A percentile compares a stretch with the other conserved stretches of the same genome.
phyloP scores from a whole-genome alignment of 1,140 invertebrate species.

The Drosophila mauritiana region DNA sequence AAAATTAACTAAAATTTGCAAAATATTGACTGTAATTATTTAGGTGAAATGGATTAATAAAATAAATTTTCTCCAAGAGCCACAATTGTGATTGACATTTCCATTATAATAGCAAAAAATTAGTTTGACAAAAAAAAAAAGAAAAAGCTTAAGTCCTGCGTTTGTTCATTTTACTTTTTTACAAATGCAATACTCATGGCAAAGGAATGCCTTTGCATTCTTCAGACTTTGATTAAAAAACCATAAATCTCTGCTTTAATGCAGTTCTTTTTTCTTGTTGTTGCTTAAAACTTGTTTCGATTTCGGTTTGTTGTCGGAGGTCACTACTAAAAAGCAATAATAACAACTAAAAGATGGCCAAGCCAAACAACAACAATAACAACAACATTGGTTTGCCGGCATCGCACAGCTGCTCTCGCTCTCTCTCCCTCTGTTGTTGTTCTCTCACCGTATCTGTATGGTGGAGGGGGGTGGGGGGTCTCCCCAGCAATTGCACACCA shows the following conservation, averaged over 20 bases:
- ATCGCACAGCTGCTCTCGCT: slow-evolving; percentile 50
- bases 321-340: slow-evolving; percentile 58
- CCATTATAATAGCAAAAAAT: background rate
- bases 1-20: too few relatives aligned
- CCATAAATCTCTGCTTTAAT: slow-evolving; percentile 61
- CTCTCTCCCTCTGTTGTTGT: slow-evolving; percentile 10
- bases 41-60: background rate
- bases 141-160: background rate
- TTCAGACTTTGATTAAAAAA: slow-evolving; percentile 72
- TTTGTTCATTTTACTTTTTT: background rate
- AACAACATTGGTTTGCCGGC: slow-evolving; percentile 43
- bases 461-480: too few relatives aligned
- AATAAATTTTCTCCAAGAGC: background rate
- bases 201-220: slow-evolving; percentile 65
- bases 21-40: too few relatives aligned
- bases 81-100: background rate
- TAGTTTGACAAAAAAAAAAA: too few relatives aligned
- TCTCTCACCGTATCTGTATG: slow-evolving; percentile 3
- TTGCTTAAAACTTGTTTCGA: slow-evolving; percentile 67
- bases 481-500: slow-evolving; percentile 45
- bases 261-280: slow-evolving; percentile 21
- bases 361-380: slow-evolving; percentile 20
- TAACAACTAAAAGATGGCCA: slow-evolving; percentile 28
- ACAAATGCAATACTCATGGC: background rate
- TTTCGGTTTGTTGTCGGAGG: slow-evolving; percentile 75